A percentile compares a stretch with the other conserved stretches of the same genome.
Evolutionary conservation across 1,140 invertebrate genomes (phyloP).

Genomic region (Bicyclus anynana): DNA sequence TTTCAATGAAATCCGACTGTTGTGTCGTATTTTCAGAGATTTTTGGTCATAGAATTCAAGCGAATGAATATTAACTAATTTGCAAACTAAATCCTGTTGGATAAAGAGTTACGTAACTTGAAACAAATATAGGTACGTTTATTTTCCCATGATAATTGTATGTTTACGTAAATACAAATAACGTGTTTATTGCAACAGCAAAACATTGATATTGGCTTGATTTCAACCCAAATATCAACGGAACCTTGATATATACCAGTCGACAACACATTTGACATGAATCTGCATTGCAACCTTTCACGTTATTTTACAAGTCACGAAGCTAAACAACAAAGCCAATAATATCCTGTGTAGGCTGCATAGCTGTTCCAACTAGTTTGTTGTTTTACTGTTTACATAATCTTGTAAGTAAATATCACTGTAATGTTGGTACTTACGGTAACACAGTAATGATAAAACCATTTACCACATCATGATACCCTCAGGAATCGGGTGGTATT

Average conservation of each 20-base stretch:
- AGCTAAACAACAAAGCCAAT: conserved; percentile 5
- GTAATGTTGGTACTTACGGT: neutral
- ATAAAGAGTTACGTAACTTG: too few species aligned
- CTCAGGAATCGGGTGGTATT: too few species aligned
- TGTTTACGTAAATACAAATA: too few species aligned
- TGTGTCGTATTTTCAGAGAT: too few species aligned
- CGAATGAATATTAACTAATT: too few species aligned
- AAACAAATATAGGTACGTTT: too few species aligned
- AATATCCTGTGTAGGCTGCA: conserved; percentile 1
- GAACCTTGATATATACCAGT: conserved; percentile 47
- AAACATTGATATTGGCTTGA: neutral
- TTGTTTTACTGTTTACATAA: neutral
- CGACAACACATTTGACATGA: conserved; percentile 37
- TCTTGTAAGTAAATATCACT: neutral
- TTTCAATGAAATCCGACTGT: too few species aligned
- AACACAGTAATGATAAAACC: too few species aligned
- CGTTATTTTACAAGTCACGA: conserved; percentile 41
- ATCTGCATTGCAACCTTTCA: conserved; percentile 42
- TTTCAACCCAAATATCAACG: neutral
- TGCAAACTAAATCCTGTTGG: too few species aligned
- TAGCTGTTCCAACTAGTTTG: neutral
- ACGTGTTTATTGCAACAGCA: neutral
- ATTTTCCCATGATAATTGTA: too few species aligned
- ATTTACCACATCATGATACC: too few species aligned
- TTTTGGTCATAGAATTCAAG: too few species aligned